phyloP scores from a whole-genome alignment of 2,113 vertebrate genomes.

The Ceyx melanurus region DNA sequence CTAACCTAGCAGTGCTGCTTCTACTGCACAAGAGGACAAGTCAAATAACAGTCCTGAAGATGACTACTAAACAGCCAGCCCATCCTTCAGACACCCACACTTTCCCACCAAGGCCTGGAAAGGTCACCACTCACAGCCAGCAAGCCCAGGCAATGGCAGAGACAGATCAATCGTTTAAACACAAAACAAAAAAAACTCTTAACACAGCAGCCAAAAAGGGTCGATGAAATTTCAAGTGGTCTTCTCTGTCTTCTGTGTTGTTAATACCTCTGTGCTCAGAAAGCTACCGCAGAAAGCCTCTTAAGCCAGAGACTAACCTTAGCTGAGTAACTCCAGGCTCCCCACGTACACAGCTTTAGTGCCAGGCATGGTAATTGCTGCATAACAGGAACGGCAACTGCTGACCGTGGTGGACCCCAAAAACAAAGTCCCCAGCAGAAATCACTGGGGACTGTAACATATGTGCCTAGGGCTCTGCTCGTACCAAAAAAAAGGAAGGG shows the following conservation, averaged over 20 bases:
- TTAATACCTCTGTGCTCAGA: constrained; percentile 31
- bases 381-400: constrained; percentile 15
- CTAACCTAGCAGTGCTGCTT: background rate
- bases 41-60: background rate
- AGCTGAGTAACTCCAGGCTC: constrained; percentile 53
- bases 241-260: background rate
- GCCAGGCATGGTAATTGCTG: constrained; percentile 47
- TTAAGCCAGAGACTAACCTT: constrained; percentile 62
- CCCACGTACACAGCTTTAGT: constrained; percentile 55
- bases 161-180: background rate
- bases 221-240: background rate
- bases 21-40: background rate
- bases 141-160: background rate
- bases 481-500: too few relatives aligned
- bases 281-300: constrained; percentile 55
- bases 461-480: background rate
- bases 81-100: background rate
- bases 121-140: background rate
- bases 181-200: background rate
- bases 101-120: background rate
- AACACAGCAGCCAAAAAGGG: background rate
- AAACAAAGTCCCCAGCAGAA: background rate
- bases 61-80: background rate
- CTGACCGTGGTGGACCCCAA: constrained; percentile 1
- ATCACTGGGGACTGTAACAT: background rate